These are phyloP conservation scores for Cryptomyrus ogoouensis DNA, from an alignment of 2,113 vertebrate genomes.

Conservation along the genomic window DNA sequence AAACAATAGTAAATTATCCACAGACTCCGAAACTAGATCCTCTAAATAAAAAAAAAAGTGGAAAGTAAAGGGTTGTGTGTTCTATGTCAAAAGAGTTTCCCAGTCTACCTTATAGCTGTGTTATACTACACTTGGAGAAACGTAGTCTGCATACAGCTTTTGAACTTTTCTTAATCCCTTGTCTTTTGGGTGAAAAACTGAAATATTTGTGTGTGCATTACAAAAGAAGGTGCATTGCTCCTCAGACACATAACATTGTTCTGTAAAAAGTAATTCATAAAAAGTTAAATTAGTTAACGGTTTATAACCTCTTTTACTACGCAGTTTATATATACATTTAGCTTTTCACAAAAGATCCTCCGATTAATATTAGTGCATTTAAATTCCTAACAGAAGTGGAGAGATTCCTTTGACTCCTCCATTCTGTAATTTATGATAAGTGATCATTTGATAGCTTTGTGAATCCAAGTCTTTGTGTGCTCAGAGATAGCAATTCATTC, in stretches of 20 bases:
- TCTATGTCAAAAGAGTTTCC: background rate
- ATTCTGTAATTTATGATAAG: conserved; percentile 11
- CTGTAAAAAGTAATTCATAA: background rate
- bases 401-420: background rate
- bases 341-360: background rate
- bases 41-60: background rate
- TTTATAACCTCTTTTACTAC: background rate
- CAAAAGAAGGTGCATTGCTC: background rate
- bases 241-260: background rate
- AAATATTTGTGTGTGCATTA: background rate
- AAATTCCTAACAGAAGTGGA: background rate
- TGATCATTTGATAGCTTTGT: background rate
- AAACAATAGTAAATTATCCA: conserved; percentile 6
- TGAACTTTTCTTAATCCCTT: background rate
- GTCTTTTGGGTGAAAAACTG: background rate
- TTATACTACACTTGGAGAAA: background rate
- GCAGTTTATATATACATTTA: background rate
- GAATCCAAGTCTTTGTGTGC: conserved; percentile 21
- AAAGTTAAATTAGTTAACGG: background rate
- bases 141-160: background rate
- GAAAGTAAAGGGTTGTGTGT: background rate
- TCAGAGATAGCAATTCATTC: conserved; percentile 21
- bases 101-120: background rate
- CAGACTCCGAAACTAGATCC: background rate
- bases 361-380: background rate